A percentile compares a stretch with the other conserved stretches of the same genome.
These are phyloP conservation scores for Cichlasoma orientale DNA, from an alignment of 2,797 vertebrate genomes.

Conservation along the genomic window DNA sequence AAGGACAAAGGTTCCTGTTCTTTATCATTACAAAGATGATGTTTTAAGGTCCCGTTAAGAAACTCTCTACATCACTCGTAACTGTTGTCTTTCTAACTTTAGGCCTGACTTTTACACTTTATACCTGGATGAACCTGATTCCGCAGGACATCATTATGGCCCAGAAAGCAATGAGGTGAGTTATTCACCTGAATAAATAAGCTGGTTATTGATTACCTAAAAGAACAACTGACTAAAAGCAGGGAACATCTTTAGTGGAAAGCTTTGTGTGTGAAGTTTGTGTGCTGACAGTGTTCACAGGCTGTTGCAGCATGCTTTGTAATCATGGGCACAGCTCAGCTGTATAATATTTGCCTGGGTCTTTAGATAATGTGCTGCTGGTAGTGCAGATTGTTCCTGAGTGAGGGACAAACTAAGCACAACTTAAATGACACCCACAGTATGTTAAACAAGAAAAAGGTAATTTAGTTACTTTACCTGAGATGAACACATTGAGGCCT, in stretches of 20 bases:
- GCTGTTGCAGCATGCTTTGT: neutral
- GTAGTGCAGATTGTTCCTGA: neutral
- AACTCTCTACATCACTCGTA: neutral
- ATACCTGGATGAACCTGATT: slow-evolving; percentile 93
- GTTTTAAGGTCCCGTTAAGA: neutral
- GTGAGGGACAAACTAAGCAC: neutral
- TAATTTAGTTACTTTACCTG: neutral
- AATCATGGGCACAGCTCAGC: too few relatives aligned
- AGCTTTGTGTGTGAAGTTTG: neutral
- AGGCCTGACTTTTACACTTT: slow-evolving; percentile 93
- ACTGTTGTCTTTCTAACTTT: slow-evolving; percentile 24
- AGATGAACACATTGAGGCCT: neutral
- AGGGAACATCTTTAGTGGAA: neutral
- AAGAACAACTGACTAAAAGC: neutral
- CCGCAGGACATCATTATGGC: slow-evolving; percentile 86
- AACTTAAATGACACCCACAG: neutral
- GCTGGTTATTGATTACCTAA: neutral
- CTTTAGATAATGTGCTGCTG: neutral
- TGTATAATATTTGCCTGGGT: neutral
- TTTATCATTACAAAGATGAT: neutral
- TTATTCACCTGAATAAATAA: neutral
- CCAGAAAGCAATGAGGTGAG: slow-evolving; percentile 88
- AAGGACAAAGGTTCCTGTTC: slow-evolving; percentile 81
- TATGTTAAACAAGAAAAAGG: neutral
- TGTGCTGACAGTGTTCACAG: neutral